Evolutionary conservation across 2,888 invertebrate genomes (phyloP).

Genomic region (Molanna angustata): DNA sequence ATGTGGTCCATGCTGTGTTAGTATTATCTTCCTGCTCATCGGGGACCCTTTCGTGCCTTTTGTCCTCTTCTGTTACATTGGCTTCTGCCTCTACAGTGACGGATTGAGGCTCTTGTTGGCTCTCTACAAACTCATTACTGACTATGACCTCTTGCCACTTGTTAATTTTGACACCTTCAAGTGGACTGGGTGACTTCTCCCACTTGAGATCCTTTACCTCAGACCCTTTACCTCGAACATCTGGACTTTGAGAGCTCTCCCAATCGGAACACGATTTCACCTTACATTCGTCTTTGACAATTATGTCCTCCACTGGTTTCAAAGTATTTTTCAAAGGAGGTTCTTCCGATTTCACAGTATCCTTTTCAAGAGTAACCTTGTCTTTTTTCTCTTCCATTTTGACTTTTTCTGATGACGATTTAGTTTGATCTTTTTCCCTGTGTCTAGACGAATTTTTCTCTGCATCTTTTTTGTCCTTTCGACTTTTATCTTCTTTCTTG

Average conservation of each 20-base stretch:
- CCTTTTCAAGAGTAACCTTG: no score
- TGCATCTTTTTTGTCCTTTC: no score
- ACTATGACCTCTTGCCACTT: not conserved
- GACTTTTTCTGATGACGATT: not conserved
- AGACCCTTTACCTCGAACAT: not conserved
- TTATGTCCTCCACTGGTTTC: no score
- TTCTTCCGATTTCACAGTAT: no score
- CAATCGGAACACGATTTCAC: not conserved
- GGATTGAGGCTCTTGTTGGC: no score
- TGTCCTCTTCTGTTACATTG: no score
- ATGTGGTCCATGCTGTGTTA: no score
- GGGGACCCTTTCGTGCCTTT: not conserved
- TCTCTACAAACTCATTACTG: not conserved
- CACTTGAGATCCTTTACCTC: not conserved
- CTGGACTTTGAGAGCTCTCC: slow-evolving; percentile 9
- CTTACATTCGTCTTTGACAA: not conserved
- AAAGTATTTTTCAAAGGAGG: no score
- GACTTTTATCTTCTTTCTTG: no score
- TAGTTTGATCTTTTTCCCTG: not conserved
- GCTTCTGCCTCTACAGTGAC: no score
- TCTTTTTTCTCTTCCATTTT: not conserved
- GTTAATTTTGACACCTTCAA: not conserved
- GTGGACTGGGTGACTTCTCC: not conserved
- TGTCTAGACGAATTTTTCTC: no score
- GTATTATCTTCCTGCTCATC: not conserved